These are phyloP conservation scores for Eilema caniola DNA, from an alignment of 2,888 invertebrate species.

Conservation along the genomic window DNA sequence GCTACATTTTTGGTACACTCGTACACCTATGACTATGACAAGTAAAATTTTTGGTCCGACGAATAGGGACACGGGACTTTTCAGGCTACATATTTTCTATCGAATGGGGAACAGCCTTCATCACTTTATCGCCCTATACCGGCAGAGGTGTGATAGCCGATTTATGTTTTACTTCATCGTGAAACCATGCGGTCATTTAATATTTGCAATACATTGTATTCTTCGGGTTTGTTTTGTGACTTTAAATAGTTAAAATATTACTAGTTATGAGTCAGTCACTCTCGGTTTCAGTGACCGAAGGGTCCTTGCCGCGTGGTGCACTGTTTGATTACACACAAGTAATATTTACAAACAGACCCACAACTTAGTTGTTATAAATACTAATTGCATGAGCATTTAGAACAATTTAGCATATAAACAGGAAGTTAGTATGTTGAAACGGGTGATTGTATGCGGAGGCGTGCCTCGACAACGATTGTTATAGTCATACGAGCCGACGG, in stretches of 20 bases:
- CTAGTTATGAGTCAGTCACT: slow-evolving; percentile 34
- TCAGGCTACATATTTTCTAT: not conserved
- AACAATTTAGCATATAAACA: slow-evolving; percentile 67
- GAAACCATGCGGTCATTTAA: not conserved
- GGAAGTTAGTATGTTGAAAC: slow-evolving; percentile 75
- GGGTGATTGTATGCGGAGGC: slow-evolving; percentile 74
- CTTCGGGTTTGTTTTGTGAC: not conserved
- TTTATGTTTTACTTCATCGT: not conserved
- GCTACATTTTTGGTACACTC: not conserved
- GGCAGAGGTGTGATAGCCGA: not conserved
- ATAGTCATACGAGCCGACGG: slow-evolving; percentile 54
- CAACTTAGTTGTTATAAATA: slow-evolving; percentile 25
- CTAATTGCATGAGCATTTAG: slow-evolving; percentile 54
- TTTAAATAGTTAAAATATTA: not conserved
- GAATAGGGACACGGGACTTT: too few species aligned
- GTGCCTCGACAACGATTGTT: slow-evolving; percentile 71
- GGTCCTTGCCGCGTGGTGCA: slow-evolving; percentile 30
- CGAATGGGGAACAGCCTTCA: not conserved
- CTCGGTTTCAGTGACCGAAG: slow-evolving; percentile 35
- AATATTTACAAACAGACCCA: slow-evolving; percentile 49
- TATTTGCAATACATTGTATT: not conserved
- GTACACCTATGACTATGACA: too few species aligned
- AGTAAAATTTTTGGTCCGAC: too few species aligned
- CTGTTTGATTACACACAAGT: slow-evolving; percentile 36
- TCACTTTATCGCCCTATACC: not conserved